Evolutionary conservation across 2,797 vertebrate species (phyloP), one percentile per base, ranked within the genome.

Genomic region (Sebastes melanostomus): DNA sequence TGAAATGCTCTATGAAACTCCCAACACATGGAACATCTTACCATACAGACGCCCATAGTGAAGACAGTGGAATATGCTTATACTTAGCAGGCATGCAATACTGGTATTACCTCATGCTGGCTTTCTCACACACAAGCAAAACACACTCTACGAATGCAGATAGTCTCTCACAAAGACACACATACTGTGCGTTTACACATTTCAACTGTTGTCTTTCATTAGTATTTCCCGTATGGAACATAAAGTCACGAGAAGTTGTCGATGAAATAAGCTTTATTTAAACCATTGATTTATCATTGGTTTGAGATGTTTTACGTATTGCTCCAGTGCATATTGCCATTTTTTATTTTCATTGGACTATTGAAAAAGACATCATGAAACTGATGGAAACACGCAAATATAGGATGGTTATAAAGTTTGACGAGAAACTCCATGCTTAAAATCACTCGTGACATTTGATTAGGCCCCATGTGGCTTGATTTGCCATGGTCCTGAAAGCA

Each of bases 21-120:
- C 46, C 52, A 61, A 85, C 88, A 91, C 85, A 84, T 88, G 86
- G 87, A 91, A 83, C 73, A 63, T 86, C 66, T 89, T 86, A 90
- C 14, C 42, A 62, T 75, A 60, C 30, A 76, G 71, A 82, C 76
- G 61, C 82, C 82, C 63, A 74, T 32, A 82, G 70, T 85, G 72
- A 77, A 66, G 62, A 76, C 78, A 80, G 52, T 18, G 14, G 58
- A 81, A 85, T 81, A 84, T 83, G 86, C 75, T 88, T 79, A 82
- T 66, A 75, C 58, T 86, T 63, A 86, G 71, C 69, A 84, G 76
- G 74, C 85, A 75, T 85, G 78, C 46, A 18, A 76, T 62, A 27
- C 66, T 81, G 60, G 14, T 77, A 73, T 86, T 76, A 87, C 78
- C 55, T 90, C 90, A 91, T 87, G 72, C 29, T 84, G 69, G 42